These are phyloP conservation scores for Lasioglossum zephyrum DNA, from an alignment of 2,888 invertebrate species.

Conservation along the genomic window DNA sequence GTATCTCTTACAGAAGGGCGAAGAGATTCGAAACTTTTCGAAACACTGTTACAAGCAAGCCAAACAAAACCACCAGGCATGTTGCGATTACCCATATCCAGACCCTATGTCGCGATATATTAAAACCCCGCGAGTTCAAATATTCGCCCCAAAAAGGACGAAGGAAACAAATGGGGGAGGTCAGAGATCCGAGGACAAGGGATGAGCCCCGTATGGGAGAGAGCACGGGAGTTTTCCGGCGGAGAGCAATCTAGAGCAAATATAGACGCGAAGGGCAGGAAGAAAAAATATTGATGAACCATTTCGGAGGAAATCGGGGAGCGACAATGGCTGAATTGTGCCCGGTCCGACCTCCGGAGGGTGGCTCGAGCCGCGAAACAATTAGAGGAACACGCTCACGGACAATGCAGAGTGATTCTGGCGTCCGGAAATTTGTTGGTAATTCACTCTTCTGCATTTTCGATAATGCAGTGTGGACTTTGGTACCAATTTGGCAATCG, in stretches of 20 bases:
- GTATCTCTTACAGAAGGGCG: neutral
- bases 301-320: slow-evolving; percentile 8
- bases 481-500: slow-evolving; percentile 1
- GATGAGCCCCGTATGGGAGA: slow-evolving; percentile 25
- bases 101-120: neutral
- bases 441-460: slow-evolving; percentile 8
- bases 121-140: neutral
- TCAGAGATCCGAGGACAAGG: slow-evolving; percentile 21
- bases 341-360: neutral
- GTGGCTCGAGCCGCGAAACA: neutral
- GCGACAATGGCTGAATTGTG: slow-evolving; percentile 13
- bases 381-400: slow-evolving; percentile 11
- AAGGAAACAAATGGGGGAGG: slow-evolving; percentile 16
- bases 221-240: neutral
- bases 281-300: slow-evolving; percentile 33
- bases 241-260: slow-evolving; percentile 25
- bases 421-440: slow-evolving; percentile 10
- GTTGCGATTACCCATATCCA: neutral
- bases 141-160: neutral
- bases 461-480: slow-evolving; percentile 4
- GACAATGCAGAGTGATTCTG: neutral
- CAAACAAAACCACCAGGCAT: neutral
- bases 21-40: neutral
- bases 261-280: slow-evolving; percentile 16
- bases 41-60: neutral